Evolutionary conservation across 2,113 vertebrate genomes (phyloP).

Genomic region (Pavo muticus): DNA sequence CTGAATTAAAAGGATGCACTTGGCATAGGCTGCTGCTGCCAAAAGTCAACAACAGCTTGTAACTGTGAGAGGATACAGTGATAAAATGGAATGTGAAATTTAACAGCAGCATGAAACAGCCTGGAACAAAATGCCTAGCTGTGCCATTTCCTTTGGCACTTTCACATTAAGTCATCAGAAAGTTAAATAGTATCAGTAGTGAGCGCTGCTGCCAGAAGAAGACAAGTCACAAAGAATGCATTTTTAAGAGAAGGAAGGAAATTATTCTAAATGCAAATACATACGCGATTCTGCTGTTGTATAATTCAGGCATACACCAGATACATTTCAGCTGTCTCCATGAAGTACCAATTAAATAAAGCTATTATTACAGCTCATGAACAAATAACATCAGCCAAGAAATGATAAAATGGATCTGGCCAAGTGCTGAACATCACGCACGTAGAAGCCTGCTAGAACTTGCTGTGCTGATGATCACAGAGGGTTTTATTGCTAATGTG

Average conservation of each 20-base stretch:
- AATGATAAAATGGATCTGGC: not conserved
- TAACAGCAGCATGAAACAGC: constrained; percentile 6
- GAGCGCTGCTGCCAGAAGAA: not conserved
- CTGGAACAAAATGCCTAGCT: not conserved
- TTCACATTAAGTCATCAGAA: not conserved
- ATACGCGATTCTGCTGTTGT: not conserved
- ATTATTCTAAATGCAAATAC: not conserved
- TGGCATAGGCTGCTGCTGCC: not conserved
- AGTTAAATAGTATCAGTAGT: not conserved
- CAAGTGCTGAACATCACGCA: not conserved
- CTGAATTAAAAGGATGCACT: not conserved
- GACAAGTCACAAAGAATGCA: not conserved
- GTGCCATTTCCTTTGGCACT: constrained; percentile 26
- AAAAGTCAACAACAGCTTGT: not conserved
- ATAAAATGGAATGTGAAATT: constrained; percentile 29
- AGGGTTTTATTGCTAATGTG: not conserved
- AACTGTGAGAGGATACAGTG: not conserved
- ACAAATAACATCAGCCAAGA: constrained; percentile 31
- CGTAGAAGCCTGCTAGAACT: constrained; percentile 41
- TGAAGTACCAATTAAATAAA: constrained; percentile 14
- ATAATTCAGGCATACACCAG: not conserved
- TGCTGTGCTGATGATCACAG: not conserved
- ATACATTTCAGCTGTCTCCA: not conserved
- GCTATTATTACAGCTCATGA: not conserved
- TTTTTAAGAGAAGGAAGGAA: not conserved